Evolutionary conservation across 2,797 vertebrate species (phyloP).

Genomic region (Taenioides sp.): DNA sequence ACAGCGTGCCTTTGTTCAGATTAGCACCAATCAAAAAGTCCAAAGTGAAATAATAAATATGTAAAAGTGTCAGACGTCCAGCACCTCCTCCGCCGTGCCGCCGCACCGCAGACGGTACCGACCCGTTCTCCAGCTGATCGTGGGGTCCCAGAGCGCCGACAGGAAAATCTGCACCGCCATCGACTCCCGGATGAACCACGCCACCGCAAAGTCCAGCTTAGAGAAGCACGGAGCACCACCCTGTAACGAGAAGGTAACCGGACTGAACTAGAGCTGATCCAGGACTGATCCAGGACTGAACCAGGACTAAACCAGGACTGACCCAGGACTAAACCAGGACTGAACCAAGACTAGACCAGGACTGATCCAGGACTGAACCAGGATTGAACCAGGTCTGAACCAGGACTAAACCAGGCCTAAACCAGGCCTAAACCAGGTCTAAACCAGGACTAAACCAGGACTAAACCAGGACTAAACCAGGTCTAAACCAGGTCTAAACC

Average conservation of each 20-base stretch:
- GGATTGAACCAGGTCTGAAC: no score
- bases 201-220: conserved; percentile 96
- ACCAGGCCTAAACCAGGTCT: no score
- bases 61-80: conserved; percentile 83
- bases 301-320: no score
- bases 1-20: conserved; percentile 31
- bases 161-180: conserved; percentile 98
- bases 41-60: conserved; percentile 64
- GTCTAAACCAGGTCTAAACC: no score
- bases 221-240: conserved; percentile 90
- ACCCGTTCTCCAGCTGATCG: conserved; percentile 96
- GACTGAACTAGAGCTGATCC: background rate
- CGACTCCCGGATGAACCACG: conserved; percentile 98
- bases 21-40: conserved; percentile 59
- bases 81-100: conserved; percentile 95
- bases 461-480: no score
- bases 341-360: no score
- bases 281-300: background rate
- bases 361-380: no score
- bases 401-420: no score
- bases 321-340: no score
- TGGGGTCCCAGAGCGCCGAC: conserved; percentile 96
- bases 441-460: no score
- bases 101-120: conserved; percentile 95
- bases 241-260: conserved; percentile 57